Evolutionary conservation across 2,888 invertebrate genomes (phyloP), one percentile per base, ranked within the genome.

Genomic region (Polylopha cassiicola): DNA sequence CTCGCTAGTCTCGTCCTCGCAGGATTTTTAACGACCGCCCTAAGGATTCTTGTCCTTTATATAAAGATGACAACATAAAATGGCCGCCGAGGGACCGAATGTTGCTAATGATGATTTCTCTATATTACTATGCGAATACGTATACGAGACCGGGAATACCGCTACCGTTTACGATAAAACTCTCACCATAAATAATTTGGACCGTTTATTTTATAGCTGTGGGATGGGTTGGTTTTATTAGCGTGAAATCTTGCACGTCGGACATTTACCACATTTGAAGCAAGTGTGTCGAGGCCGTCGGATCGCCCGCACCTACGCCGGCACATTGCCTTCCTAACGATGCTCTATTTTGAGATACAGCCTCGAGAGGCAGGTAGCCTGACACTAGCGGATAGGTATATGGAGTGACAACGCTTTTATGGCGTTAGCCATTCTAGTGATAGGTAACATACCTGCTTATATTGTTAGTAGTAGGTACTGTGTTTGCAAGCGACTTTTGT

Each of bases 1-100:
- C 72, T 71, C 61, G 65, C 68, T 68, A 65, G 73, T 62, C 66
- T 61, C 69, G 65, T 74, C 76, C 74, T 69, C 67, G 60, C 70
- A 67, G 70, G 70, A 70, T 63, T 61, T 66, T 32, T 41, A 36
- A 34, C 41, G 36, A 41, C 36, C 29, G 20, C 24, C 24, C 14
- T 26, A 34, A 30, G 41, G 36, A 30, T 26, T 34, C 13, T 30
- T 16, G 30, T 11, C 39, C 13, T 20, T 41, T 24, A 34, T 9
- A 34, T 14, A 18, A 11, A 26, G 18, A n/a, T n/a, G 8, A 24
- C 17, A 11, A 9, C 23, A 23, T 23, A 9, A 22, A 30, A 32
- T 15, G 10, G 32, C 23, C 20, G 4, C 10, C 10, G n/a, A n/a
- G n/a, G n/a, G n/a, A n/a, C n/a, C n/a, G n/a, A n/a, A n/a, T n/a